Evolutionary conservation across 2,113 vertebrate species (phyloP).

Genomic region (Dromas ardeola): DNA sequence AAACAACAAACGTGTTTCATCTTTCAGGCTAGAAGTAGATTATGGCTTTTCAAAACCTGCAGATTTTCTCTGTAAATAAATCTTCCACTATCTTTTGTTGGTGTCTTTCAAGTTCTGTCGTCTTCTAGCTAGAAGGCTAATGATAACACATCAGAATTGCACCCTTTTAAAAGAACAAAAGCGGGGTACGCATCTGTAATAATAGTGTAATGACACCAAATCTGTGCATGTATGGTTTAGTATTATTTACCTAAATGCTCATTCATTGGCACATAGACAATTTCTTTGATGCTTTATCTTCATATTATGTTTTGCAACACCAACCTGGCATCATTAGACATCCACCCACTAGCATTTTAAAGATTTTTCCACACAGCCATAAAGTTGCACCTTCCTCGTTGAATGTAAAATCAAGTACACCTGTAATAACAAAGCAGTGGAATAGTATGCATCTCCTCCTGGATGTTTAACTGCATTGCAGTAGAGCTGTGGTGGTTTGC

Average conservation of each 20-base stretch:
- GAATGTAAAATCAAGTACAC: constrained; percentile 33
- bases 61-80: background rate
- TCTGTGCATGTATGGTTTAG: background rate
- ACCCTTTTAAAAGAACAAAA: constrained; percentile 3
- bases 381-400: background rate
- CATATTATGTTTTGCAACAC: background rate
- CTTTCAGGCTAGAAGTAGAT: background rate
- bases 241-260: constrained; percentile 21
- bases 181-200: background rate
- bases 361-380: constrained; percentile 31
- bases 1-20: background rate
- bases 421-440: constrained; percentile 60
- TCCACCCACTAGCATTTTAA: background rate
- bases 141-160: background rate
- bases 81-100: background rate
- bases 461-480: background rate
- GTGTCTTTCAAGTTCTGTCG: background rate
- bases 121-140: background rate
- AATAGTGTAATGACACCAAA: background rate
- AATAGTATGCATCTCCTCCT: background rate
- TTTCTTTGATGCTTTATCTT: background rate
- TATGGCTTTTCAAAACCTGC: background rate
- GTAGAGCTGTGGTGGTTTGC: background rate
- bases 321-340: constrained; percentile 10
- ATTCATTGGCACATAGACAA: background rate